Conservation (phyloP, 2,113 vertebrate species). For the Nothobranchius furzeri region DNA sequence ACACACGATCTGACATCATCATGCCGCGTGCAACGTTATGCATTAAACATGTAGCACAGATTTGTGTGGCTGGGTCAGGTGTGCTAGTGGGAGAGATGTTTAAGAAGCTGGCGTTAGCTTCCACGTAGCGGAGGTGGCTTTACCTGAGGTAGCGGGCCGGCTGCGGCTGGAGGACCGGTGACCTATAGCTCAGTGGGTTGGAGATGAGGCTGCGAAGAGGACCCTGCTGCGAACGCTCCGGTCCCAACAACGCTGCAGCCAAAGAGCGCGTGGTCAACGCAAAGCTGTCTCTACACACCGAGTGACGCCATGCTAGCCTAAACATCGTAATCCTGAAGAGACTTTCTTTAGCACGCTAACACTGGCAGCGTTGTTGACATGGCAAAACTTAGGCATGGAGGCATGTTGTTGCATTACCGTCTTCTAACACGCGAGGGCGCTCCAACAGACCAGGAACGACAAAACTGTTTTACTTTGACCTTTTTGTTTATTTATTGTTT, state of each 20-base stretch:
- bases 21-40: neutral
- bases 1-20: too few relatives aligned
- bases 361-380: constrained; percentile 3
- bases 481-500: too few relatives aligned
- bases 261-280: constrained; percentile 31
- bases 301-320: constrained; percentile 53
- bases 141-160: constrained; percentile 68
- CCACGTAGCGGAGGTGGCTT: constrained; percentile 23
- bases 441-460: neutral
- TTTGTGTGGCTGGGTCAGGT: neutral
- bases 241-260: constrained; percentile 2
- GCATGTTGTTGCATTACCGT: constrained; percentile 16
- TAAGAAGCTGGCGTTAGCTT: constrained; percentile 18
- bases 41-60: rapidly evolving
- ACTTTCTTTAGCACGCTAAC: constrained; percentile 9
- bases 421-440: constrained; percentile 37
- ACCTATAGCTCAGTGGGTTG: constrained; percentile 27
- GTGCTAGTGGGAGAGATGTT: neutral
- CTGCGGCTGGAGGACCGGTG: constrained; percentile 17
- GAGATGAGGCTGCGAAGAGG: constrained; percentile 11
- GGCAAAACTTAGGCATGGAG: constrained; percentile 26
- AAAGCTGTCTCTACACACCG: constrained; percentile 33
- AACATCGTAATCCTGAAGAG: constrained; percentile 69
- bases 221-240: neutral
- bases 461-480: too few relatives aligned